Evolutionary conservation across 2,888 invertebrate genomes (phyloP).

Genomic region (Cyclophora punctaria): DNA sequence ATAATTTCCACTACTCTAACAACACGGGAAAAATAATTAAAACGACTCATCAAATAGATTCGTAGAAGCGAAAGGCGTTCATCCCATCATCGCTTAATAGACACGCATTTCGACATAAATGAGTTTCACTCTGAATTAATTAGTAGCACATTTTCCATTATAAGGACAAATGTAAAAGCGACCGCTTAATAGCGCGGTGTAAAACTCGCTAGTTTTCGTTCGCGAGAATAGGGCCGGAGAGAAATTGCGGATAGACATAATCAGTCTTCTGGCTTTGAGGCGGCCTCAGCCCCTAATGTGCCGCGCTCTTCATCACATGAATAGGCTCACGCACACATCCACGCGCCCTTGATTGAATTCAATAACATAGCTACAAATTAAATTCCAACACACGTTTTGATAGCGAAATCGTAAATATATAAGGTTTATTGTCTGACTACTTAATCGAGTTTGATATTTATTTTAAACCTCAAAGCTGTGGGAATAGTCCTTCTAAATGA

Average conservation of each 20-base stretch:
- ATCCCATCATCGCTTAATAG: slow-evolving; percentile 71
- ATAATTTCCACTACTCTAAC: slow-evolving; percentile 58
- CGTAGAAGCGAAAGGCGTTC: slow-evolving; percentile 52
- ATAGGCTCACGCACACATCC: slow-evolving; percentile 58
- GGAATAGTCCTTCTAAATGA: slow-evolving; percentile 31
- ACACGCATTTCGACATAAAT: slow-evolving; percentile 74
- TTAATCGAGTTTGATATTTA: slow-evolving; percentile 19
- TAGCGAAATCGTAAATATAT: slow-evolving; percentile 3
- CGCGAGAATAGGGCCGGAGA: slow-evolving; percentile 71
- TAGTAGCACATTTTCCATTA: slow-evolving; percentile 76
- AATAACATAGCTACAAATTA: slow-evolving; percentile 34
- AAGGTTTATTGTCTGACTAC: slow-evolving; percentile 18
- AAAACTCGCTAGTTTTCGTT: slow-evolving; percentile 75
- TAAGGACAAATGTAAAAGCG: slow-evolving; percentile 75
- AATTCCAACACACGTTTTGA: slow-evolving; percentile 17
- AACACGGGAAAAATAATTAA: slow-evolving; percentile 43
- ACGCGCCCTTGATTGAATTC: slow-evolving; percentile 40
- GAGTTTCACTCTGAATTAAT: slow-evolving; percentile 75
- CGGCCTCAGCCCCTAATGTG: slow-evolving; percentile 67
- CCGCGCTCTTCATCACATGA: slow-evolving; percentile 65
- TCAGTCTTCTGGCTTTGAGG: slow-evolving; percentile 76
- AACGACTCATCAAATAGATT: slow-evolving; percentile 39
- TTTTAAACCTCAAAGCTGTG: slow-evolving; percentile 30
- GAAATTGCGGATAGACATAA: slow-evolving; percentile 75
- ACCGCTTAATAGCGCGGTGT: slow-evolving; percentile 75